Conservation (phyloP, 1,140 invertebrate genomes). For the Gryllus bimaculatus region DNA sequence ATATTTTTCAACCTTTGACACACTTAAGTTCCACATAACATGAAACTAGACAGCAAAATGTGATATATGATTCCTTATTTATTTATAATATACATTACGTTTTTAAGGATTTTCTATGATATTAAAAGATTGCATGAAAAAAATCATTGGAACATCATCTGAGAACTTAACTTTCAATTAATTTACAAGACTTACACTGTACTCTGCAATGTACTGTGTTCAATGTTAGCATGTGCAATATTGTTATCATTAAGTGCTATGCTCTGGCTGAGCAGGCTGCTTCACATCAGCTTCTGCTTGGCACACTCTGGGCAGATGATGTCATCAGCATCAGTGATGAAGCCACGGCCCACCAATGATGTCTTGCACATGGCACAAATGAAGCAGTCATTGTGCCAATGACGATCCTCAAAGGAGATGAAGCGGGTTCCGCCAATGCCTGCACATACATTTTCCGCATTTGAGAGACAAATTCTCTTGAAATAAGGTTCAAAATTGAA, state of each 20-base stretch:
- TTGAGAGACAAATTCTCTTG: too few species aligned
- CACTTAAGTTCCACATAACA: background rate
- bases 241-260: slow-evolving; percentile 10
- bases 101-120: background rate
- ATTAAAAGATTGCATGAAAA: background rate
- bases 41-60: background rate
- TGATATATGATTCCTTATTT: background rate
- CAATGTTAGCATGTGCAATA: slow-evolving; percentile 10
- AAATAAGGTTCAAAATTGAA: too few species aligned
- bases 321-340: slow-evolving; percentile 94
- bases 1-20: background rate
- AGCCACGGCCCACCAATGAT: slow-evolving; percentile 93
- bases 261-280: background rate
- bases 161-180: background rate
- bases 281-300: slow-evolving; percentile 86
- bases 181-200: slow-evolving; percentile 13
- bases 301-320: slow-evolving; percentile 99
- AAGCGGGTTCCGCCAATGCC: slow-evolving; percentile 97
- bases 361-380: slow-evolving; percentile 91
- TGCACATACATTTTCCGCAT: slow-evolving; percentile 32
- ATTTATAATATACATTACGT: background rate
- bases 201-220: background rate
- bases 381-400: slow-evolving; percentile 99
- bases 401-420: slow-evolving; percentile 98
- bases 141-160: slow-evolving; percentile 11